phyloP scores from a whole-genome alignment of 2,888 invertebrate species.

The Caenorhabditis macrosperma region DNA sequence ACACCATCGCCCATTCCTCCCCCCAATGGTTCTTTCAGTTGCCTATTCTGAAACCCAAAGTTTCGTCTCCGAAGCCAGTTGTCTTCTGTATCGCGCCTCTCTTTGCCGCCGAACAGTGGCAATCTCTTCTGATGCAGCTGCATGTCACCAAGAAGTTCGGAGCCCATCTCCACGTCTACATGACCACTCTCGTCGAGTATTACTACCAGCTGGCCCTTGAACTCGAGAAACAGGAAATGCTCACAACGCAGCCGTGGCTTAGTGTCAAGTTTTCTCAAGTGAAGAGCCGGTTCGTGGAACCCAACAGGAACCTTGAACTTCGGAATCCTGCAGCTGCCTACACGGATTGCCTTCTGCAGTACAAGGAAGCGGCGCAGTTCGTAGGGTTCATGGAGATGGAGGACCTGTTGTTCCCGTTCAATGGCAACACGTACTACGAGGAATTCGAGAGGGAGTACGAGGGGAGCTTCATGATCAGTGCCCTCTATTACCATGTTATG shows the following conservation, averaged over 20 bases:
- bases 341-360: constrained; percentile 43
- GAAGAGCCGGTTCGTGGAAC: constrained; percentile 25
- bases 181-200: constrained; percentile 57
- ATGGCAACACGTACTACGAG: constrained; percentile 40
- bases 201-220: constrained; percentile 48
- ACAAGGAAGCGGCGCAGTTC: constrained; percentile 49
- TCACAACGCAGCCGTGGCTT: constrained; percentile 56
- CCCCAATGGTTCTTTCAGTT: constrained; percentile 8
- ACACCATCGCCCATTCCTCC: background rate
- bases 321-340: constrained; percentile 42
- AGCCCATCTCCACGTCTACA: constrained; percentile 61
- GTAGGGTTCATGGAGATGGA: constrained; percentile 48
- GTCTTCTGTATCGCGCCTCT: constrained; percentile 63
- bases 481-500: constrained; percentile 42
- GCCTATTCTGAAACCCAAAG: constrained; percentile 15
- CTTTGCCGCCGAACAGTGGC: constrained; percentile 66
- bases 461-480: constrained; percentile 36
- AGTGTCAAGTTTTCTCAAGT: constrained; percentile 49
- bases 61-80: constrained; percentile 32
- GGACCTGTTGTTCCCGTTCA: constrained; percentile 48
- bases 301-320: constrained; percentile 27
- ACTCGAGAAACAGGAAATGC: constrained; percentile 35
- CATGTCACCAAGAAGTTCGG: constrained; percentile 61
- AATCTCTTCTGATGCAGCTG: constrained; percentile 53
- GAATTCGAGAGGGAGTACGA: constrained; percentile 50